A percentile compares a stretch with the other conserved stretches of the same genome.
These are phyloP conservation scores for Hepsetus odoe DNA, from an alignment of 2,113 vertebrate species.

Conservation along the genomic window DNA sequence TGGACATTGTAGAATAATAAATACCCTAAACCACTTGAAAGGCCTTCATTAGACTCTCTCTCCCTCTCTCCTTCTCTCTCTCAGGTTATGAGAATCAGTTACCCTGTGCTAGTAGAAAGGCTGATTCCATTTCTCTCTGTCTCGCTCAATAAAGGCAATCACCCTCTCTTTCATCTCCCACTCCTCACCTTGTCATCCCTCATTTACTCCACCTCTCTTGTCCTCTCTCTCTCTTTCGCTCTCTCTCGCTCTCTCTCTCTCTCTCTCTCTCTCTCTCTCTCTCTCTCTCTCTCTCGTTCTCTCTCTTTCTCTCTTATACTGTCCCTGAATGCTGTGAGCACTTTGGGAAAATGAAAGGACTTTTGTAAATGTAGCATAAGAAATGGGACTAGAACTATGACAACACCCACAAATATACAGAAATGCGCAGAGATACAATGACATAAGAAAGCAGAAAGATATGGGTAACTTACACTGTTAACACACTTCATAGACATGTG, in stretches of 20 bases:
- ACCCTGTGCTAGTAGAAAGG: conserved; percentile 31
- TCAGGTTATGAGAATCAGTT: conserved; percentile 47
- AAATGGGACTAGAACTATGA: not conserved
- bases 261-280: not conserved
- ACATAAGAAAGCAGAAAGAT: not conserved
- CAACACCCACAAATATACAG: not conserved
- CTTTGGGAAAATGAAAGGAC: conserved; percentile 34
- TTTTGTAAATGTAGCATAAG: conserved; percentile 43
- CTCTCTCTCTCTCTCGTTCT: too few species aligned
- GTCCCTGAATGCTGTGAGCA: conserved; percentile 20
- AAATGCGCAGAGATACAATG: not conserved
- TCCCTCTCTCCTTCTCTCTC: conserved; percentile 14
- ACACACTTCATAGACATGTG: not conserved
- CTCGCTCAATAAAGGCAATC: conserved; percentile 50
- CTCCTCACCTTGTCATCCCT: conserved; percentile 47
- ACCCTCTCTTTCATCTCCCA: conserved; percentile 43
- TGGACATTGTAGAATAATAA: not conserved
- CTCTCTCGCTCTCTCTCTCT: conserved; percentile 11
- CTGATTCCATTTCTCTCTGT: conserved; percentile 45
- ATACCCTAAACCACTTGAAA: not conserved
- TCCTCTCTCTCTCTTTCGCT: not conserved
- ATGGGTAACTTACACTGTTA: too few species aligned
- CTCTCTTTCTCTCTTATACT: conserved; percentile 21
- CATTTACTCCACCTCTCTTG: conserved; percentile 40
- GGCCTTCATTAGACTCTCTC: conserved; percentile 9